These are phyloP conservation scores for Drosophila nannoptera DNA, from an alignment of 1,140 invertebrate species.

Conservation along the genomic window DNA sequence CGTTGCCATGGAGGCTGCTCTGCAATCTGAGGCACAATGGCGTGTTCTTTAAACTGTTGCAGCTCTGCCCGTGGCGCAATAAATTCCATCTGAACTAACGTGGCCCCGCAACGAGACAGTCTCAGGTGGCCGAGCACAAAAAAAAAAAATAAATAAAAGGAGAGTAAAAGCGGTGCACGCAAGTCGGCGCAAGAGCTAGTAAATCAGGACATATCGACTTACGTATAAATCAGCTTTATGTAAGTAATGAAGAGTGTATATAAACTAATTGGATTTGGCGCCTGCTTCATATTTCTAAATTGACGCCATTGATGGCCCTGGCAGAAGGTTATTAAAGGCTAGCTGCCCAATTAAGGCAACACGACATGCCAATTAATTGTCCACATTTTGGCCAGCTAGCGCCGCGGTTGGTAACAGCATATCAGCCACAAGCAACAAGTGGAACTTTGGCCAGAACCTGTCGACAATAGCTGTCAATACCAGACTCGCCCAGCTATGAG, in stretches of 20 bases:
- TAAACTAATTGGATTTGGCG: constrained; percentile 59
- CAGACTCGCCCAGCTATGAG: not conserved
- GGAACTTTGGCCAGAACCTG: not conserved
- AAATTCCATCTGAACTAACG: constrained; percentile 6
- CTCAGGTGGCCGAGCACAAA: not conserved
- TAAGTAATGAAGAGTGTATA: constrained; percentile 27
- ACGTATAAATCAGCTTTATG: constrained; percentile 44
- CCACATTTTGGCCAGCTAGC: not conserved
- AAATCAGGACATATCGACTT: constrained; percentile 36
- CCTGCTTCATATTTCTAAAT: constrained; percentile 52
- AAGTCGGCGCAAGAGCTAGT: no score
- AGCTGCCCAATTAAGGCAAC: constrained; percentile 42
- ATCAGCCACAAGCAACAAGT: constrained; percentile 13
- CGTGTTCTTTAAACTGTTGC: not conserved
- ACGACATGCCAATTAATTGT: constrained; percentile 22
- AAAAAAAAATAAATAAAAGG: not conserved
- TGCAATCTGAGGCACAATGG: not conserved
- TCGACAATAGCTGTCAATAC: constrained; percentile 8
- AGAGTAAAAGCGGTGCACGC: not conserved
- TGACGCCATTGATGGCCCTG: constrained; percentile 25
- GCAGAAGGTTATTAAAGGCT: constrained; percentile 39
- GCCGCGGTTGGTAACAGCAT: not conserved
- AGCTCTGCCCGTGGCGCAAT: constrained; percentile 20
- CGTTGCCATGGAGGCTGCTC: constrained; percentile 15
- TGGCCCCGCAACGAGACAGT: not conserved